Evolutionary conservation across 1,140 invertebrate genomes (phyloP).

Genomic region (Argopecten irradians): DNA sequence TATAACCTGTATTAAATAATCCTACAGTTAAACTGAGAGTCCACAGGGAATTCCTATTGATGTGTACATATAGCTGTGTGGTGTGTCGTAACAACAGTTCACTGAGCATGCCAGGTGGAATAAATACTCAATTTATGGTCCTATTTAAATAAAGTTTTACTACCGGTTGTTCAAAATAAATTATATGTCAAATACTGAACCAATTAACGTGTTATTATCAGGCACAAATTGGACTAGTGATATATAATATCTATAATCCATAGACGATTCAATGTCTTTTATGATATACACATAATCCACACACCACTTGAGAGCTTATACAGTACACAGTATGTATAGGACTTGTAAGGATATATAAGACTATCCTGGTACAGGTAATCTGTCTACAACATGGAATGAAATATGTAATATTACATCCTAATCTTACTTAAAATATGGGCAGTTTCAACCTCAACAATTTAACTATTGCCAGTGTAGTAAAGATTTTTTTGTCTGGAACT

Average conservation of each 20-base stretch:
- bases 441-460: too few relatives aligned
- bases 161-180: neutral
- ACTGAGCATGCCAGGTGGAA: neutral
- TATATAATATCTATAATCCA: neutral
- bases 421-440: too few relatives aligned
- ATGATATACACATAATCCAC: neutral
- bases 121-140: neutral
- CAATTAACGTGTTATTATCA: neutral
- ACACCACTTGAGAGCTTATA: slow-evolving; percentile 6
- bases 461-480: too few relatives aligned
- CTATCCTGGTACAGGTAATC: too few relatives aligned
- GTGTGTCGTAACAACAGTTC: neutral
- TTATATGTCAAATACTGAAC: neutral
- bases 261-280: neutral
- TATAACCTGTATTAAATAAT: neutral
- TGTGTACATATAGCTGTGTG: neutral
- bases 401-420: too few relatives aligned
- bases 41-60: too few relatives aligned
- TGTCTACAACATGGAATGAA: too few relatives aligned
- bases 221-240: neutral
- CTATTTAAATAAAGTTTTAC: neutral
- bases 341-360: too few relatives aligned
- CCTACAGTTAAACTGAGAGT: neutral
- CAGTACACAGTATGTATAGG: too few relatives aligned
- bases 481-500: too few relatives aligned